Conservation (phyloP, 2,113 vertebrate genomes). For the Cygnus atratus region DNA sequence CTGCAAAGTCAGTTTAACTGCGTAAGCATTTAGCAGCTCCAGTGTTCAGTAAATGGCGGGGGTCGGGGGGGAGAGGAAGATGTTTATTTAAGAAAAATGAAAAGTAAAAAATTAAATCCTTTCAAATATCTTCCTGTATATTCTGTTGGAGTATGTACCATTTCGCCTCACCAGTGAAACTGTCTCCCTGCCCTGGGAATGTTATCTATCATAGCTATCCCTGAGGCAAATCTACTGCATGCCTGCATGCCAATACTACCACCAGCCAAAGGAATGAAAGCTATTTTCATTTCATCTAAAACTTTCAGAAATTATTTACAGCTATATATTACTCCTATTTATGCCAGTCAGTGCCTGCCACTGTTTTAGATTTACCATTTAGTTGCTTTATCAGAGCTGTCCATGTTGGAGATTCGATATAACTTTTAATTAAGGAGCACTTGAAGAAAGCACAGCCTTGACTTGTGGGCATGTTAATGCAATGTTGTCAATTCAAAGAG, state of each 20-base stretch:
- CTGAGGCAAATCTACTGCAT: constrained; percentile 11
- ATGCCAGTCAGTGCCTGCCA: not conserved
- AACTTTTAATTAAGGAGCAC: not conserved
- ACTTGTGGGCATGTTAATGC: not conserved
- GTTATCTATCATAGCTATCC: not conserved
- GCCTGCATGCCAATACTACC: constrained; percentile 54
- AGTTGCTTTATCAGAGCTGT: not conserved
- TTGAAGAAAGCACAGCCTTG: not conserved
- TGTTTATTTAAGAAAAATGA: constrained; percentile 67
- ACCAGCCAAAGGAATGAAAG: constrained; percentile 23
- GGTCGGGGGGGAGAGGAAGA: not conserved
- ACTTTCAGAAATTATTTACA: constrained; percentile 12
- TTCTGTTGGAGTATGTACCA: constrained; percentile 13
- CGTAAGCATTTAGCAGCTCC: constrained; percentile 41
- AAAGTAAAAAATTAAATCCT: constrained; percentile 42
- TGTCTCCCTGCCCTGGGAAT: not conserved
- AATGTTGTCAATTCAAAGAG: constrained; percentile 14
- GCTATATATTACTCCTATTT: not conserved
- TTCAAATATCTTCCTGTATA: constrained; percentile 51
- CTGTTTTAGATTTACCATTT: not conserved
- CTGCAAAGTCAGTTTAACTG: constrained; percentile 69
- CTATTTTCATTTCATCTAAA: constrained; percentile 13
- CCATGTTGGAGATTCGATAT: not conserved
- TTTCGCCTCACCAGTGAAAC: constrained; percentile 35
- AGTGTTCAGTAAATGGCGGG: not conserved